Evolutionary conservation across 2,888 invertebrate species (phyloP).

Genomic region (Aleiodes leptofemur): DNA sequence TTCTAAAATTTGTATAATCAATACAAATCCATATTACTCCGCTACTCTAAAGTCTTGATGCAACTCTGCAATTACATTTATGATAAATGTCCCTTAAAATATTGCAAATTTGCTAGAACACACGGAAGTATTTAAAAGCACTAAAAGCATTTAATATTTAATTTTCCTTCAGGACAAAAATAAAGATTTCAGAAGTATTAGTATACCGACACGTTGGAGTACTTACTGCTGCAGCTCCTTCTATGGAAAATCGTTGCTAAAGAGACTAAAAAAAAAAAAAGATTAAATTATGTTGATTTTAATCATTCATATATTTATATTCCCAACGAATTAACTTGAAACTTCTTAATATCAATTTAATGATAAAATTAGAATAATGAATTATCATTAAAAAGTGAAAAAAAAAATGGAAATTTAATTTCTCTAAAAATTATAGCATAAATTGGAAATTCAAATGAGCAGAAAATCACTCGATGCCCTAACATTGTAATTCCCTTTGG

Average conservation of each 20-base stretch:
- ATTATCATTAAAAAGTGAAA: no score
- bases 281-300: not conserved
- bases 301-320: not conserved
- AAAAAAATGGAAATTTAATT: no score
- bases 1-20: no score
- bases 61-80: conserved; percentile 13
- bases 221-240: not conserved
- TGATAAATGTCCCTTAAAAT: conserved; percentile 23
- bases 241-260: not conserved
- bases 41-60: no score
- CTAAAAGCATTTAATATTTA: conserved; percentile 9
- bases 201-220: not conserved
- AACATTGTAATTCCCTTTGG: no score
- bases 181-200: not conserved
- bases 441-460: no score
- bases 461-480: no score
- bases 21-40: no score
- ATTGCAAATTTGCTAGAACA: conserved; percentile 21
- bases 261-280: not conserved
- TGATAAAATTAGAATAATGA: no score
- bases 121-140: conserved; percentile 19
- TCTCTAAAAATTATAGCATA: no score
- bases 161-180: not conserved
- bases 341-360: no score
- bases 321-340: not conserved